These are phyloP conservation scores for Polietes domitor DNA, from an alignment of 2,888 invertebrate genomes.

Conservation along the genomic window DNA sequence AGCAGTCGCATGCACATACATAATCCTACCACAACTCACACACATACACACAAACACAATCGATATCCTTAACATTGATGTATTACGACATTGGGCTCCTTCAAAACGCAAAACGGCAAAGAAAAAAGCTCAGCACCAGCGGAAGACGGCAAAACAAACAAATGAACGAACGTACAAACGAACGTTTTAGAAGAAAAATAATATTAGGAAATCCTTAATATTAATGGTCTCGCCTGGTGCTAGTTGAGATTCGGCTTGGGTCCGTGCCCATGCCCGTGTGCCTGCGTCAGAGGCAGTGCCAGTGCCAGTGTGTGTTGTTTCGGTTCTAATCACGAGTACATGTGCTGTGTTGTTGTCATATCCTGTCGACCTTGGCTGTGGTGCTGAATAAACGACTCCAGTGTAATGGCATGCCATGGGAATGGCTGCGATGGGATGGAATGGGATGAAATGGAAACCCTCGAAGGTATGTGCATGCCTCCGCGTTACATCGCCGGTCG, in stretches of 20 bases:
- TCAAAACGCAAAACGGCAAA: slow-evolving; percentile 30
- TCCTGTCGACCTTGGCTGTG: slow-evolving; percentile 59
- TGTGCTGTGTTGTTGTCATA: slow-evolving; percentile 58
- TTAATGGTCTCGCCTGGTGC: slow-evolving; percentile 67
- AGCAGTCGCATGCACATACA: background rate
- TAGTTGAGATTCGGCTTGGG: slow-evolving; percentile 25
- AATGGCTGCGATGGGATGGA: background rate
- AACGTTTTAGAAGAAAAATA: slow-evolving; percentile 31
- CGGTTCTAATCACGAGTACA: slow-evolving; percentile 29
- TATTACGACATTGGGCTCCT: slow-evolving; percentile 46
- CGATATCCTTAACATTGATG: slow-evolving; percentile 61
- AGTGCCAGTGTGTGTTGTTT: slow-evolving; percentile 24
- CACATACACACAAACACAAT: slow-evolving; percentile 41
- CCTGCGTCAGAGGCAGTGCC: background rate
- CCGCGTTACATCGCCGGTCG: background rate
- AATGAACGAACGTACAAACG: slow-evolving; percentile 29
- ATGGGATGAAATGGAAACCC: slow-evolving; percentile 44
- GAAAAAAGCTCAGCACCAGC: slow-evolving; percentile 40
- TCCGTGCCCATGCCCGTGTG: slow-evolving; percentile 2
- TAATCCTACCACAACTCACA: slow-evolving; percentile 30
- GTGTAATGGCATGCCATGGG: no score
- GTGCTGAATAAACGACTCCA: background rate
- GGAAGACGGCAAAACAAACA: slow-evolving; percentile 8
- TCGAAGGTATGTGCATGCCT: slow-evolving; percentile 42
- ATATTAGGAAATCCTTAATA: slow-evolving; percentile 64